Evolutionary conservation across 53 echinoderm and acorn worm genomes (phyloP), one percentile per base, ranked within the genome.

Genomic region (Holothuria leucospilota): DNA sequence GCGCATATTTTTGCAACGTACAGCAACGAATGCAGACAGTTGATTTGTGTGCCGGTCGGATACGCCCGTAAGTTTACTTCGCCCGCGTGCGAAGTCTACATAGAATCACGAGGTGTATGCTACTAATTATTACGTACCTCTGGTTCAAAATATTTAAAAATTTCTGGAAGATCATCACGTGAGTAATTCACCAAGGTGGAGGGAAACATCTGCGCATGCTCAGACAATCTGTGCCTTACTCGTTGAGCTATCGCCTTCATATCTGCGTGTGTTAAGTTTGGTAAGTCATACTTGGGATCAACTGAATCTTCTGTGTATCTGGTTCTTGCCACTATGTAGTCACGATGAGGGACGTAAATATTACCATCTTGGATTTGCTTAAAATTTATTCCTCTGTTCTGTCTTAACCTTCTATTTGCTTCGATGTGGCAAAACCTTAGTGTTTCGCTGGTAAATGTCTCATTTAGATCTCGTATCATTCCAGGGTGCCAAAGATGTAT

Each of bases 281-380:
- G 49, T 18, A 73, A 21, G 68, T 68, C 68, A 16, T 68, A 68
- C 29, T 28, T 10, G 13, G 68, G 68, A n/a, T 68, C 29, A 6
- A 24, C 18, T n/a, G 5, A 2, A 9, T 24, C 20, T 15, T 25
- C 10, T 15, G 34, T 68, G 34, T 68, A 68, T 39, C 39, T 10
- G 5, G 34, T 39, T 39, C 46, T 73, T 20, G 46, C 74, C 2
- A 73, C 74, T 38, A 73, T 73, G 39, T 29, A 18, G 41, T 73
- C 74, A 42, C 74, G 74, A 40, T 73, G 20, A 12, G 74, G 74
- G 29, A 73, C 39, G 20, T 73, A 73, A 14, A 40, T 13, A 18
- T 73, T 73, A 20, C 74, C 74, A 16, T 73, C 14, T 42, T 20
- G 5, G 11, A 73, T 46, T 23, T 40, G 5, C 15, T 73, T 73